phyloP scores from a whole-genome alignment of 2,113 vertebrate genomes.

The Nestor notabilis region DNA sequence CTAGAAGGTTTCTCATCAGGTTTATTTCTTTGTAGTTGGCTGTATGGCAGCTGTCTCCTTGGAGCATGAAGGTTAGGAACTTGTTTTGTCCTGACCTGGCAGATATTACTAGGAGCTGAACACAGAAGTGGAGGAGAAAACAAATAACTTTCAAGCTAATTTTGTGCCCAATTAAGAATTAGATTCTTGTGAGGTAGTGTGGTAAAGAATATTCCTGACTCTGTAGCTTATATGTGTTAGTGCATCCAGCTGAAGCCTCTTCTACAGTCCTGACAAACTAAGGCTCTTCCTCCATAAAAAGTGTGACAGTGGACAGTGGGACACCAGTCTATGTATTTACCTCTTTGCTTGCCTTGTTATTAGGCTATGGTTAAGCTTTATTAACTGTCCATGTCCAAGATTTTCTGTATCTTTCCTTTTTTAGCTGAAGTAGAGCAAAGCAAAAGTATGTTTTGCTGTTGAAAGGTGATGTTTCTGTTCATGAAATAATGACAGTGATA shows the following conservation, averaged over 20 bases:
- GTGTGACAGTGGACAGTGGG: background rate
- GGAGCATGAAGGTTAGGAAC: background rate
- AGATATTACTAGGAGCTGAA: background rate
- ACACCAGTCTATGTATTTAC: background rate
- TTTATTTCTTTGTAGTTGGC: background rate
- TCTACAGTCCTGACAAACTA: background rate
- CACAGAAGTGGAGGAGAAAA: background rate
- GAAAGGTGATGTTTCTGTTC: background rate
- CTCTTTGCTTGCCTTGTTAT: constrained; percentile 21
- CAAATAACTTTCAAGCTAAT: background rate
- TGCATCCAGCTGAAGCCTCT: background rate
- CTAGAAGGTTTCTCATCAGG: background rate
- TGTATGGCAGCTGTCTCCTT: background rate
- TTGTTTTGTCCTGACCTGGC: background rate
- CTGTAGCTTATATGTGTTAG: background rate
- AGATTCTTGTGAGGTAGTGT: background rate
- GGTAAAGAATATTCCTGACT: background rate
- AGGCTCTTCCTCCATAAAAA: background rate
- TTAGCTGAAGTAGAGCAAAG: background rate
- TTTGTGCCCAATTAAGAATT: background rate
- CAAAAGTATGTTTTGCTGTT: background rate
- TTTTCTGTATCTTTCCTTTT: background rate
- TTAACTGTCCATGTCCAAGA: background rate
- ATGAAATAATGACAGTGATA: background rate
- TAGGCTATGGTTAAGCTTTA: constrained; percentile 27